Base-by-base conservation (phyloP, 2,797 vertebrate genomes). In the Halcyon leucocephala region DNA sequence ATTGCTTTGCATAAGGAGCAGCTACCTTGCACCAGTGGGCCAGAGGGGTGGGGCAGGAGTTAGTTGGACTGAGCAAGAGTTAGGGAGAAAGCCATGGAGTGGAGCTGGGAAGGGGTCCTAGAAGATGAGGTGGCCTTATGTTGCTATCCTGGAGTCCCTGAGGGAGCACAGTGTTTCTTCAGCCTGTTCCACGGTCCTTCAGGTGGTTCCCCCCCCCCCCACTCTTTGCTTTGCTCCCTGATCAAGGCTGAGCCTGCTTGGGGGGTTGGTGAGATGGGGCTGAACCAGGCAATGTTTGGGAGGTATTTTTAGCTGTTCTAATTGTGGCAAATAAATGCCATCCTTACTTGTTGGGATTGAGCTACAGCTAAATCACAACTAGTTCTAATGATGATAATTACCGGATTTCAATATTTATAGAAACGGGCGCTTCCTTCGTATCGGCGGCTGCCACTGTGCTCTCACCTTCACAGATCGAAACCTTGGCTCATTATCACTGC, bases 341-440 rank as follows among this genome's bases (percentile, higher is more conserved):
- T 96, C 96, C 93, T 96, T 91, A 46, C 95, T 97, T 90, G 89
- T 88, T 52, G 90, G 90, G 97, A 86, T 95, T 96, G 96, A 92
- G 89, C 96, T 96, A 44, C 12, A 22, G 95, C 95, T 97, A 96
- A 90, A 97, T 95, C 94, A 94, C 94, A 93, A 82, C 97, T 95
- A 86, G 82, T 94, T 94, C 91, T 96, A 96, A 97, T 97, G 96
- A 97, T 95, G 96, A 96, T 97, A 96, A 97, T 96, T 95, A 97
- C 95, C 92, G 95, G 96, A 96, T 97, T 97, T 96, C 97, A 97
- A 96, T 97, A 97, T 97, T 97, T 97, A 97, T 97, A 97, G 96
- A 96, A 96, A 91, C 69, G 81, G 90, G 95, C 39, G 71, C 97
- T 97, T 96, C 97, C 95, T 97, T 93, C 89, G 2, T 94, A 93